Evolutionary conservation across 2,113 vertebrate genomes (phyloP), one percentile per base, ranked within the genome.

Genomic region (Smithornis capensis): DNA sequence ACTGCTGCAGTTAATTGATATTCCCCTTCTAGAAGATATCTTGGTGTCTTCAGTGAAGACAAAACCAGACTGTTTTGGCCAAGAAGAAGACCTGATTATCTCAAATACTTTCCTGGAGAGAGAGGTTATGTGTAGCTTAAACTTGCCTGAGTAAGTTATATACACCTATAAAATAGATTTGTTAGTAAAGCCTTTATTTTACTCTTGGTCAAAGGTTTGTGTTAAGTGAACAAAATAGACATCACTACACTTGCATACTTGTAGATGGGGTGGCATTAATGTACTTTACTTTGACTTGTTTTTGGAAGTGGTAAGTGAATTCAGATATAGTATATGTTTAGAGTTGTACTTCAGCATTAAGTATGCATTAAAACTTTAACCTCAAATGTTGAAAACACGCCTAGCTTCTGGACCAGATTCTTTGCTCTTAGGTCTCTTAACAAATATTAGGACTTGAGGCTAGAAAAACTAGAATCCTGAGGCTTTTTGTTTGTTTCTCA

Each of bases 51-150:
- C 98, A 53, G 63, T 93, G 83, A 98, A 97, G 92, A 85, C 80
- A 73, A 91, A 97, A 47, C 91, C 89, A 63, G 84, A 92, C 78
- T 85, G 89, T 35, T 96, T 97, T 91, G 90, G 81, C 65, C 96
- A 95, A 96, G 96, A 97, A 19, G 97, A 98, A n/a, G 98, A 98
- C 95, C 90, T 99, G 70, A 96, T 99, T 94, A 98, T 99, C 73
- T 97, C 98, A 77, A 99, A 99, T 95, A 98, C 97, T 35, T 99
- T 97, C 70, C 96, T 98, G 94, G 99, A 99, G 57, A 97, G 98
- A 96, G 97, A 98, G 64, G 91, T 99, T 92, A 96, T 88, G 1
- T 93, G 97, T 71, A 92, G 95, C 60, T 97, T 99, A 82, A 97
- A 97, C 87, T 94, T 99, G 37, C 97, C 97, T 6, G 87, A 98